These are phyloP conservation scores for Neodon shergylaensis DNA, from an alignment of 2,113 vertebrate genomes.

Conservation along the genomic window DNA sequence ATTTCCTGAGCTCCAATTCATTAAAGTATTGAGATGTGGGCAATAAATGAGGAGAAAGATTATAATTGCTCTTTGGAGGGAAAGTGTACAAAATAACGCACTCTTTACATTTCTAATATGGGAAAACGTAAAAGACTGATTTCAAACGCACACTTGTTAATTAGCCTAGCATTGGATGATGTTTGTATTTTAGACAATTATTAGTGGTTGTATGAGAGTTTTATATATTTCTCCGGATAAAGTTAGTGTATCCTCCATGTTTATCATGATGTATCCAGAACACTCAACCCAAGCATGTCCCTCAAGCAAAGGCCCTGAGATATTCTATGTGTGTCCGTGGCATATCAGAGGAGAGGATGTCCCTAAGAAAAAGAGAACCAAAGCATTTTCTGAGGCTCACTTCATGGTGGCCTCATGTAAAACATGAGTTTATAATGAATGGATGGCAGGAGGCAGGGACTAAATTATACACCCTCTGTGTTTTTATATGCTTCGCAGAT, in stretches of 20 bases:
- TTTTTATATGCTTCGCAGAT: neutral
- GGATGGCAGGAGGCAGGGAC: neutral
- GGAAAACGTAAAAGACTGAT: neutral
- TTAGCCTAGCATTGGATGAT: neutral
- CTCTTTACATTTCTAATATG: neutral
- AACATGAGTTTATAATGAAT: neutral
- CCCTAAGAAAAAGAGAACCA: neutral
- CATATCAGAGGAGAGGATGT: neutral
- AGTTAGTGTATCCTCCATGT: neutral
- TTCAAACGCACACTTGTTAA: neutral
- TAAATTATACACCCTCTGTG: neutral
- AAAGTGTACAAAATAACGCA: neutral
- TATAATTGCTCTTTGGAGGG: neutral
- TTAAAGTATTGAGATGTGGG: constrained; percentile 34
- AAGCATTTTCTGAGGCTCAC: neutral
- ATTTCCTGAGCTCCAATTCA: neutral
- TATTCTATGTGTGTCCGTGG: neutral
- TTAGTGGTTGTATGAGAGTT: neutral
- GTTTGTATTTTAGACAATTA: neutral
- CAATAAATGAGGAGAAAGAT: neutral
- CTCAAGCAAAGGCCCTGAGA: neutral
- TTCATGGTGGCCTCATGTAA: neutral
- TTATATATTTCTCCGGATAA: neutral
- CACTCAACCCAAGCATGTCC: neutral
- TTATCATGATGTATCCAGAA: neutral